A percentile compares a stretch with the other conserved stretches of the same genome.
Conservation (phyloP, 2,888 invertebrate genomes). For the Meandrusa payeni region DNA sequence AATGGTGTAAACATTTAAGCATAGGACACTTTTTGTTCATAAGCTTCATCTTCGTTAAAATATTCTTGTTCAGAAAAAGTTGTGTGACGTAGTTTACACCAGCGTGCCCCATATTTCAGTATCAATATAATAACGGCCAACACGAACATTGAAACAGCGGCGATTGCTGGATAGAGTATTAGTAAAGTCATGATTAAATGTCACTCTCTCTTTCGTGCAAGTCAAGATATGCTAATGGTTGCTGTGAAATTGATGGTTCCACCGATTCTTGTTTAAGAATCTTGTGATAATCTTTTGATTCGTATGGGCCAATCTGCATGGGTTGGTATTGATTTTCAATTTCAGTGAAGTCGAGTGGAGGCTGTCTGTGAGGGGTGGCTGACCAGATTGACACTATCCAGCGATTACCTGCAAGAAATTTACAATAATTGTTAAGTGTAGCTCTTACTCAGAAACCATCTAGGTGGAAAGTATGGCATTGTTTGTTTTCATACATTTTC, state of each 20-base stretch:
- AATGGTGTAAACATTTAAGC: constrained; percentile 47
- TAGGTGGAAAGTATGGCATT: no score
- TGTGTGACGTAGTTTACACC: constrained; percentile 86
- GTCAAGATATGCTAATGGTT: constrained; percentile 79
- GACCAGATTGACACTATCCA: constrained; percentile 93
- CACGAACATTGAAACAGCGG: constrained; percentile 86
- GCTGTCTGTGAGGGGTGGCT: constrained; percentile 90
- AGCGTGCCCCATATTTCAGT: constrained; percentile 86
- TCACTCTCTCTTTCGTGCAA: constrained; percentile 90
- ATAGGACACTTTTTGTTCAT: constrained; percentile 83
- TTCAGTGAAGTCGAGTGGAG: constrained; percentile 89
- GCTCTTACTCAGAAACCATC: no score
- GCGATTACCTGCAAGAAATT: constrained; percentile 83
- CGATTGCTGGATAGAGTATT: constrained; percentile 88
- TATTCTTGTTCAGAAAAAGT: constrained; percentile 83
- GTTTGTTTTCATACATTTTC: no score
- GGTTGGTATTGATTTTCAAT: constrained; percentile 74
- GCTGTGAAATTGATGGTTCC: constrained; percentile 57
- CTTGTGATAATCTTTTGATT: constrained; percentile 49
- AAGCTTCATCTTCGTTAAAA: constrained; percentile 83
- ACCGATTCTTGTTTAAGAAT: constrained; percentile 43
- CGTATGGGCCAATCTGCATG: constrained; percentile 51
- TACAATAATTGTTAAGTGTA: not conserved
- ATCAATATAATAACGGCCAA: constrained; percentile 88
- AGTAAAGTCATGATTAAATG: constrained; percentile 87